Evolutionary conservation across 2,888 invertebrate genomes (phyloP), one percentile per base, ranked within the genome.

Genomic region (Capitulum mitella): DNA sequence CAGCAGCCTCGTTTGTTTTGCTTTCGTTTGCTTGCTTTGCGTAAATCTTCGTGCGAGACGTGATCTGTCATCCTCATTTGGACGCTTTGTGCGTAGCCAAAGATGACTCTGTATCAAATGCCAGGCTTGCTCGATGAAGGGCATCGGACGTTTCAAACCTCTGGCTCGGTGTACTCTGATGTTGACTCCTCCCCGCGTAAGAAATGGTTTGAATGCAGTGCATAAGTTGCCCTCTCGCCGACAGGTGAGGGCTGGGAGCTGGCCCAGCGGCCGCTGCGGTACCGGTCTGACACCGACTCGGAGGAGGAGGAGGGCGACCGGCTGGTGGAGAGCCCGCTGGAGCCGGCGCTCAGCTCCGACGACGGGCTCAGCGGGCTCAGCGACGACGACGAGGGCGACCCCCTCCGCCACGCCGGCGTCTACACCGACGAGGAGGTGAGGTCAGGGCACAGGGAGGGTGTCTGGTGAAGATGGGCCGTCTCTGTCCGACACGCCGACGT

Each of bases 361-460:
- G 37, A 70, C 29, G 37, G 26, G 3, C 29, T 48, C 37, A 37
- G 37, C 58, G 58, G 51, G 10, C 37, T 40, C 37, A 70, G 70
- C 26, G 70, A 70, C 37, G 70, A 70, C 37, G 70, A 70, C 26
- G 81, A 81, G 54, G 58, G 76, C 32, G 81, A 81, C 64, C 80
- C 80, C 16, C 80, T 82, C 37, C 95, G 95, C 86, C 92, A 93
- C 85, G 94, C 95, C 0, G 94, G 94, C 22, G 91, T 95, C 0
- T 96, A 91, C 85, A 95, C 96, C 0, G 92, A 93, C 0, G 94
- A 97, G 84, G 96, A 97, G 70, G 70, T 70, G 70, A 19, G 64
- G 29, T 0, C n/a, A 29, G 6, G 43, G 43, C n/a, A n/a, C n/a
- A n/a, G n/a, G n/a, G n/a, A n/a, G n/a, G n/a, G n/a, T n/a, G n/a